A percentile compares a stretch with the other conserved stretches of the same genome.
Conservation (phyloP, 2,113 vertebrate species). For the Heliornis fulica region DNA sequence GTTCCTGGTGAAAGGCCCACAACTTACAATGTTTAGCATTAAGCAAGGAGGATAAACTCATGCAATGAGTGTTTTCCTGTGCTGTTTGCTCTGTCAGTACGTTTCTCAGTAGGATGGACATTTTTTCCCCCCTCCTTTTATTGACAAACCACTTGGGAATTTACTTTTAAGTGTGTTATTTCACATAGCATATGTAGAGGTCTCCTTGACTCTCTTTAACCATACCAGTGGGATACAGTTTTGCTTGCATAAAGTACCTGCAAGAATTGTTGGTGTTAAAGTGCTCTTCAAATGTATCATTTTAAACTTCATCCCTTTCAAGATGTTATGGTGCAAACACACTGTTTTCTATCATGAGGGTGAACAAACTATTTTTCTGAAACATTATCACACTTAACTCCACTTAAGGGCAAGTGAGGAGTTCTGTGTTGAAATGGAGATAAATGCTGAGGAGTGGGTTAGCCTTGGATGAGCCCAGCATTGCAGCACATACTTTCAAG, state of each 20-base stretch:
- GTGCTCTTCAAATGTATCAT: not conserved
- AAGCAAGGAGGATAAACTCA: not conserved
- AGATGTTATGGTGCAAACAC: not conserved
- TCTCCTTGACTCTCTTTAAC: not conserved
- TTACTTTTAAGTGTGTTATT: not conserved
- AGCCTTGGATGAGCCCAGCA: not conserved
- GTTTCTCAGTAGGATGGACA: not conserved
- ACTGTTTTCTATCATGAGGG: not conserved
- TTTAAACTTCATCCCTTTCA: not conserved
- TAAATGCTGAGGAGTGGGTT: not conserved
- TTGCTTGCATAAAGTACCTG: not conserved
- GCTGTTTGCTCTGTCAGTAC: not conserved
- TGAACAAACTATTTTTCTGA: not conserved
- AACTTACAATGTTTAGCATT: not conserved
- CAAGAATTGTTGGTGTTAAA: not conserved
- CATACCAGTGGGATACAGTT: rapidly evolving
- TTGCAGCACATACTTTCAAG: not conserved
- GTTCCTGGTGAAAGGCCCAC: not conserved
- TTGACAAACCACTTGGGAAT: not conserved
- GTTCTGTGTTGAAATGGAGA: not conserved
- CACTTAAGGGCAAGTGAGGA: not conserved
- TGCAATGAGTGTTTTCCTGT: rapidly evolving
- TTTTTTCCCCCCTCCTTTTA: not conserved
- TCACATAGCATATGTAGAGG: not conserved
- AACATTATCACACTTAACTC: not conserved